A percentile compares a stretch with the other conserved stretches of the same genome.
Conservation (phyloP, 2,888 invertebrate genomes). For the Thymelicus lineola region DNA sequence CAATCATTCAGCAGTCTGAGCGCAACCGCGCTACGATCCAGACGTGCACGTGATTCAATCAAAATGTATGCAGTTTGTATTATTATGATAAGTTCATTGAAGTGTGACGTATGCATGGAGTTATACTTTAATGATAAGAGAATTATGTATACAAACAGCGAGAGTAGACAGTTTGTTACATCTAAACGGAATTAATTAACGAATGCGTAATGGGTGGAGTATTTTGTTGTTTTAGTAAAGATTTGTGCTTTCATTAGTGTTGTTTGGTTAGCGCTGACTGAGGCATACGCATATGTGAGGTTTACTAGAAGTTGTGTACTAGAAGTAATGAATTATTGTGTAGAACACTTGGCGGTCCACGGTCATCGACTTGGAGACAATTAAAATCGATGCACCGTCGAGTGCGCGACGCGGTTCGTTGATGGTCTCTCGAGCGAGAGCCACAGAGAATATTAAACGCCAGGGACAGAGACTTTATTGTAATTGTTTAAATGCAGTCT, state of each 20-base stretch:
- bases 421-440: constrained; percentile 40
- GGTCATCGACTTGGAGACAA: constrained; percentile 77
- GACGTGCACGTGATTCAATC: constrained; percentile 44
- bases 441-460: constrained; percentile 19
- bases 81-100: constrained; percentile 39
- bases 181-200: not conserved
- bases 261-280: not conserved
- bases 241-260: not conserved
- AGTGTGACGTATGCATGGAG: constrained; percentile 45
- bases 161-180: constrained; percentile 13
- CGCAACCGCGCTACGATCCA: constrained; percentile 45
- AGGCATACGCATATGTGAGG: not conserved
- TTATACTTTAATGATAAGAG: constrained; percentile 50
- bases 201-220: constrained; percentile 1
- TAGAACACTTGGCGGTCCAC: constrained; percentile 60
- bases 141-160: constrained; percentile 41
- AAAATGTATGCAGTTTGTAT: constrained; percentile 34
- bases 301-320: constrained; percentile 8
- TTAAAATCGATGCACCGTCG: constrained; percentile 66
- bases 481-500: constrained; percentile 11
- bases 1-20: constrained; percentile 46
- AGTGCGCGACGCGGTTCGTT: constrained; percentile 42
- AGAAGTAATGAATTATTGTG: constrained; percentile 28
- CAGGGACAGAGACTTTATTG: constrained; percentile 7
- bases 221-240: not conserved